Conservation (phyloP, 1,140 invertebrate species). For the Drosophila quadrilineata region DNA sequence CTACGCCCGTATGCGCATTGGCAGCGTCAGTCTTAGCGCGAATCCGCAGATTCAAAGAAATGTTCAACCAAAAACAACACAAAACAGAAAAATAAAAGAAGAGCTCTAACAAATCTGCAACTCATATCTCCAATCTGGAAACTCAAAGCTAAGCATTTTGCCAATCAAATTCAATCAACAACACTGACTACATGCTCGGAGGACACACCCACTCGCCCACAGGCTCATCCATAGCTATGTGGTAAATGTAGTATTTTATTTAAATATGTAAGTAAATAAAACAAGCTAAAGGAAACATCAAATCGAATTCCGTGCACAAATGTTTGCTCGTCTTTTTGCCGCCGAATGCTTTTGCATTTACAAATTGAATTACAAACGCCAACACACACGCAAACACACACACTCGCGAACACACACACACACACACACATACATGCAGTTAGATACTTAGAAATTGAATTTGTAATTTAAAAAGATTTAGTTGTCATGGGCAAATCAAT, state of each 20-base stretch:
- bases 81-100: too few species aligned
- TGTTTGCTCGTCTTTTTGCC: slow-evolving; percentile 23
- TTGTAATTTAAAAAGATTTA: slow-evolving; percentile 59
- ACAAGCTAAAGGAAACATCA: slow-evolving; percentile 56
- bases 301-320: slow-evolving; percentile 58
- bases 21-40: not conserved
- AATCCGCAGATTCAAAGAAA: too few species aligned
- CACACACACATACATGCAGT: not conserved
- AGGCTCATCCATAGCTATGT: too few species aligned
- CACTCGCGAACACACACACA: not conserved
- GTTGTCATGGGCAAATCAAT: slow-evolving; percentile 60
- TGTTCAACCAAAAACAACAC: too few species aligned
- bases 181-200: too few species aligned
- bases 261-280: too few species aligned
- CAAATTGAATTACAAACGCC: slow-evolving; percentile 45
- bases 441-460: slow-evolving; percentile 29
- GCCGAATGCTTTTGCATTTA: slow-evolving; percentile 44
- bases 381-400: slow-evolving; percentile 1
- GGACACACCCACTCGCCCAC: not conserved
- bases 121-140: too few species aligned
- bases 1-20: slow-evolving; percentile 7
- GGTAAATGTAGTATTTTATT: too few species aligned
- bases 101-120: too few species aligned
- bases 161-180: slow-evolving; percentile 68
- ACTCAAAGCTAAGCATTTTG: slow-evolving; percentile 14